Percentiles rank a stretch among this genome's conserved stretches.
phyloP scores from a whole-genome alignment of 2,797 vertebrate species.

The Muscicapa striata region DNA sequence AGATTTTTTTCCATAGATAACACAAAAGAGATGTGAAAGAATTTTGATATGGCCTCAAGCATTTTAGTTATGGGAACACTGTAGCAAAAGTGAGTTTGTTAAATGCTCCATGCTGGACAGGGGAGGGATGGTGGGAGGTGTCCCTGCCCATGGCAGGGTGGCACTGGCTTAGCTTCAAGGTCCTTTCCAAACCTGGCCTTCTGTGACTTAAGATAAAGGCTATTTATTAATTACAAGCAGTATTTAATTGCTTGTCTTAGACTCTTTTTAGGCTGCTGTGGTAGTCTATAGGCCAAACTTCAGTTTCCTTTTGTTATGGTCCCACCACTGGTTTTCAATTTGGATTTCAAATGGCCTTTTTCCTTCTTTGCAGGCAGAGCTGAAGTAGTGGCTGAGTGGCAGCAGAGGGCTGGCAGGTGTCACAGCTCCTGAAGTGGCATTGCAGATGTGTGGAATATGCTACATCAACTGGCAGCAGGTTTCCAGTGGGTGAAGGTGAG shows the following conservation, averaged over 20 bases:
- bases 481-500: constrained; percentile 80
- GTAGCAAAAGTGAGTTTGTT: background rate
- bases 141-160: background rate
- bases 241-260: background rate
- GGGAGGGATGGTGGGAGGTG: background rate
- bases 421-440: background rate
- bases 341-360: constrained; percentile 21
- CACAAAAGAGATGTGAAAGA: background rate
- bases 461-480: constrained; percentile 75
- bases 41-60: constrained; percentile 18
- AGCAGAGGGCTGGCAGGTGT: background rate
- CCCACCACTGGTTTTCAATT: background rate
- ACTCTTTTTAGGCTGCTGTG: background rate
- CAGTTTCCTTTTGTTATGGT: background rate
- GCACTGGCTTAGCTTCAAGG: background rate
- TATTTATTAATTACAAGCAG: background rate
- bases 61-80: constrained; percentile 12
- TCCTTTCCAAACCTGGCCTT: background rate
- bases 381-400: constrained; percentile 16
- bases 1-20: constrained; percentile 32
- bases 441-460: constrained; percentile 72
- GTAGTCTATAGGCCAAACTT: background rate
- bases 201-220: background rate
- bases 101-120: background rate
- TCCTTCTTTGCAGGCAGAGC: constrained; percentile 56